Evolutionary conservation across 2,888 invertebrate species (phyloP).

Genomic region (Suillia variegata): DNA sequence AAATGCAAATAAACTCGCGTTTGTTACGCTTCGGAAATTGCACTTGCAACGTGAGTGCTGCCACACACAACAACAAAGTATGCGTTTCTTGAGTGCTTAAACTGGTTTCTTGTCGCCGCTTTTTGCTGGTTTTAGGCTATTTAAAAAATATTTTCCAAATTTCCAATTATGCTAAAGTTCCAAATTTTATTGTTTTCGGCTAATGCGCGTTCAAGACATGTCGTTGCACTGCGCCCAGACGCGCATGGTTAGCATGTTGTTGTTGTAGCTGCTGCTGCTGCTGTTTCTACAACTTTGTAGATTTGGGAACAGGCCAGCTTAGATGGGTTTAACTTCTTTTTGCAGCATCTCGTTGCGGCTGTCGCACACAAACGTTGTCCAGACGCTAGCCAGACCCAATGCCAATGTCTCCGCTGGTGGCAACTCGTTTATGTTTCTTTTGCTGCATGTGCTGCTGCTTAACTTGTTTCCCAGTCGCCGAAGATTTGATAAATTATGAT

Average conservation of each 20-base stretch:
- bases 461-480: too few relatives aligned
- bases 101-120: background rate
- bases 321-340: background rate
- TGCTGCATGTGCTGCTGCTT: too few relatives aligned
- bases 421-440: too few relatives aligned
- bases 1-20: background rate
- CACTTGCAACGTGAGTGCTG: background rate
- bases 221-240: background rate
- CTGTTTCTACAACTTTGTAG: background rate
- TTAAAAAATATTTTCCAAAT: background rate
- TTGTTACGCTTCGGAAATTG: too few relatives aligned
- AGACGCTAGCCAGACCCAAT: too few relatives aligned
- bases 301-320: background rate
- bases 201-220: background rate
- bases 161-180: constrained; percentile 28
- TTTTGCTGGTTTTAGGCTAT: background rate
- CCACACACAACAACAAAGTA: background rate
- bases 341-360: too few relatives aligned
- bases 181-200: constrained; percentile 27
- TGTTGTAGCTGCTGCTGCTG: background rate
- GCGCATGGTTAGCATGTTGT: background rate
- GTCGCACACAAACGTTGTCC: too few relatives aligned
- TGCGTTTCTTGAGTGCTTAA: too few relatives aligned
- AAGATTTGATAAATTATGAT: too few relatives aligned
- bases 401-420: too few relatives aligned